Evolutionary conservation across 2,797 vertebrate species (phyloP).

Genomic region (Halcyon badia): DNA sequence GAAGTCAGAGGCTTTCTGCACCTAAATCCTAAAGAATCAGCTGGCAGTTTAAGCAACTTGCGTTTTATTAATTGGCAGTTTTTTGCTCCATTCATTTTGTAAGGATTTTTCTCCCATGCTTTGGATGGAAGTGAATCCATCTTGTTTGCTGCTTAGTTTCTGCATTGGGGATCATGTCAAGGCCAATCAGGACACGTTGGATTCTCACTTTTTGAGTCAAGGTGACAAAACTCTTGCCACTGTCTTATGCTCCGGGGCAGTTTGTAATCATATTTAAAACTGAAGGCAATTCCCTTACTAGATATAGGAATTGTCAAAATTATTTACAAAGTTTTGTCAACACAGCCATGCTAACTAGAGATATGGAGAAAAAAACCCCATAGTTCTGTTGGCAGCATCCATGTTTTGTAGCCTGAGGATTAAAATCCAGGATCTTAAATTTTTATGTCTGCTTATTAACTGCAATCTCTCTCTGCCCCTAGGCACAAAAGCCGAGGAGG

Average conservation of each 20-base stretch:
- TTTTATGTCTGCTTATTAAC: not conserved
- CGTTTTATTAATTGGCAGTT: not conserved
- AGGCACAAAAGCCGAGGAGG: not conserved
- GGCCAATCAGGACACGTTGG: not conserved
- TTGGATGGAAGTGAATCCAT: not conserved
- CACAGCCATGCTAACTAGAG: too few relatives aligned
- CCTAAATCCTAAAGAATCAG: not conserved
- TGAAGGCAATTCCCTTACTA: not conserved
- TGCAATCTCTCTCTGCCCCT: not conserved
- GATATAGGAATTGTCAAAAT: not conserved
- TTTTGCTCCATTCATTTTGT: not conserved
- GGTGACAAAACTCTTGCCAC: not conserved
- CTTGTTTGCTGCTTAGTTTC: not conserved
- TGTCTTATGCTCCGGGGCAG: not conserved
- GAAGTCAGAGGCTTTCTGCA: not conserved
- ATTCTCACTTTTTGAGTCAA: not conserved
- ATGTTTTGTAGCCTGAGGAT: not conserved
- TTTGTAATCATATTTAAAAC: not conserved
- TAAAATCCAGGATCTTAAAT: not conserved
- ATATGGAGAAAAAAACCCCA: too few relatives aligned
- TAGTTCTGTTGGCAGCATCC: not conserved
- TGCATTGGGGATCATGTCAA: not conserved
- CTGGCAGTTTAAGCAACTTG: not conserved
- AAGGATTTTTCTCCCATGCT: not conserved
- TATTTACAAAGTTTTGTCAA: too few relatives aligned